Evolutionary conservation across 2,113 vertebrate genomes (phyloP).

Genomic region (Elephantulus edwardii): DNA sequence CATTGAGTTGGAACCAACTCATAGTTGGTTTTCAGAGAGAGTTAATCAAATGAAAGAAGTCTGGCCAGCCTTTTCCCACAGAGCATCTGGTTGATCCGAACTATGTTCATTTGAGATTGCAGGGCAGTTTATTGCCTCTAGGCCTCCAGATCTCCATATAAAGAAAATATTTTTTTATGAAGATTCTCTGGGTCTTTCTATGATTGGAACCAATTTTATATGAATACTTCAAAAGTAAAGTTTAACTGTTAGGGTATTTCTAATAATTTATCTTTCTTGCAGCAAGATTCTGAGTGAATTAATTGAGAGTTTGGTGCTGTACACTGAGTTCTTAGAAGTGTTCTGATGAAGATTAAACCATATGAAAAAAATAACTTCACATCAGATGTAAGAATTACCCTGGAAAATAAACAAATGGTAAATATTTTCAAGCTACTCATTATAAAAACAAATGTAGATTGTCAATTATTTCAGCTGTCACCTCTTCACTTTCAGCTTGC

Average conservation of each 20-base stretch:
- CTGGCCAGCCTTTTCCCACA: too few species aligned
- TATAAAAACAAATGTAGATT: not conserved
- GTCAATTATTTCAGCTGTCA: not conserved
- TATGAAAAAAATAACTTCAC: not conserved
- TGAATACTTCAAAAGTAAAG: not conserved
- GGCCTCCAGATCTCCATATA: too few species aligned
- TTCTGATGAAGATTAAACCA: not conserved
- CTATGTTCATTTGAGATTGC: too few species aligned
- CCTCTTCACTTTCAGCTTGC: not conserved
- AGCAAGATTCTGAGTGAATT: not conserved
- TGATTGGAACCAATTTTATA: not conserved
- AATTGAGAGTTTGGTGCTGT: not conserved
- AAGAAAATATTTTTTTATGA: not conserved
- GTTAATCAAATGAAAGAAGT: too few species aligned
- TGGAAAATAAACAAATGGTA: accelerated
- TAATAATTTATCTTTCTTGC: not conserved
- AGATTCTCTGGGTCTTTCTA: not conserved
- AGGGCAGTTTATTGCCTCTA: too few species aligned
- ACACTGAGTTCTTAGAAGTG: not conserved
- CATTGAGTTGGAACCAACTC: too few species aligned
- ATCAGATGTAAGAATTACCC: not conserved
- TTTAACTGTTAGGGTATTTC: not conserved
- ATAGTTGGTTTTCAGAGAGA: too few species aligned
- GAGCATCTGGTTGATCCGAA: too few species aligned
- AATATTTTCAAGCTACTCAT: not conserved